Base-by-base conservation (phyloP, 2,888 invertebrate species). In the Folsomia manolachei region DNA sequence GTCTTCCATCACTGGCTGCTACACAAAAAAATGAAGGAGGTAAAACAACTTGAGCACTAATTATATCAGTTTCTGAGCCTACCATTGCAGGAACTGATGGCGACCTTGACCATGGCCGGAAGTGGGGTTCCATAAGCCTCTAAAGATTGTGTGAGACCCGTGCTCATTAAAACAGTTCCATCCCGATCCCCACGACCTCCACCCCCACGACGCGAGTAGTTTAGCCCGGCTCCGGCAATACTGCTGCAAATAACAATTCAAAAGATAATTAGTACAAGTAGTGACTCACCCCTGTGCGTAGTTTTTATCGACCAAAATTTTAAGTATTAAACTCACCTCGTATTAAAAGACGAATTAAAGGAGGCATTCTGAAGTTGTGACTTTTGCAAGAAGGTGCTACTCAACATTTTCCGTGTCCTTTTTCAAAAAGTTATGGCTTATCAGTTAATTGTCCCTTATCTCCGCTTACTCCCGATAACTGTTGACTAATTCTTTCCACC, bases 21-120 rank as follows among this genome's bases (percentile, higher is more conserved):
- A 39, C 27, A 53, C 9, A 63, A 19, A n/a, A 63, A 7, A 1
- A 51, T 61, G 7, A 18, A 61, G 23, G 67, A 69, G 7, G 21
- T n/a, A 26, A 19, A 51, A 18, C 39, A 63, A 2, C 18, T 27
- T 27, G 2, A 39, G 7, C 23, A 39, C n/a, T 53, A 24, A 21
- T 69, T 69, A 70, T 69, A 70, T 61, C 14, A 60, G 39, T 11
- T 21, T 4, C 60, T n/a, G 60, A 19, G 24, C 27, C 66, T 39
- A n/a, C 39, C 66, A 19, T 14, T 19, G 56, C 21, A 25, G 2
- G 67, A 67, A 18, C 70, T 72, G n/a, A 75, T 27, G 7, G 75
- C 75, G 14, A 72, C 72, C 68, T 71, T 72, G 11, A 75, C 71
- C 75, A 75, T 75, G 23, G 75, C 72, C 19, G 75, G 75, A 14